Base-by-base conservation (phyloP, 1,140 invertebrate genomes). In the Harpegnathos saltator region DNA sequence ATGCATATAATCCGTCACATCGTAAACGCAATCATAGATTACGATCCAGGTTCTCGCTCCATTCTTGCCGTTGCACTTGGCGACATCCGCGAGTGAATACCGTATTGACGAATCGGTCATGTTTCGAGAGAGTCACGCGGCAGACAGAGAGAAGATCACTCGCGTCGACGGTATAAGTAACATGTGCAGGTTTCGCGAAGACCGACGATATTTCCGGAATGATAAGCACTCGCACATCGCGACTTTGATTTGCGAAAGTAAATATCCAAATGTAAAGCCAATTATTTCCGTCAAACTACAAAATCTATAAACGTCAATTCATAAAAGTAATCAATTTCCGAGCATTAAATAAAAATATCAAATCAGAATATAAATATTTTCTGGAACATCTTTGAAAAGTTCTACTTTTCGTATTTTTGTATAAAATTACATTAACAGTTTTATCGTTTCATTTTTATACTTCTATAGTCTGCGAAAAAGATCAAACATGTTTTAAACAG, bases 1-100 rank as follows among this genome's bases (percentile, higher is more conserved):
- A 5, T 94, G 83, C 0, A 96, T 81, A 84, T 96, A 97, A 19
- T 93, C 91, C 7, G 96, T 96, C 59, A 97, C 94, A 92, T 97
- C 96, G 89, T 96, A 97, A 2, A 97, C 95, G 29, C 89, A 91
- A 77, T 96, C 95, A 82, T 95, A 95, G 82, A 96, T 93, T n/a
- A 97, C 93, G 9, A 97, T 91, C 96, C 96, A 97, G 0, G 94
- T 84, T 14, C 92, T 92, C 0, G 92, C 77, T 14, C 94, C 95
- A 24, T 94, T 91, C 66, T 92, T 92, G 9, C 96, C 96, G 86
- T 96, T 95, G 29, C 95, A 92, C 56, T 92, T 88, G 1, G 95
- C 91, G 22, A 97, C 95, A 75, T 97, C 95, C 17, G 94, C 93
- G 11, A 94, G 85, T 14, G 94, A 94, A 88, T 94, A 96, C 1